phyloP scores from a whole-genome alignment of 2,113 vertebrate species.

The Ictidomys tridecemlineatus region DNA sequence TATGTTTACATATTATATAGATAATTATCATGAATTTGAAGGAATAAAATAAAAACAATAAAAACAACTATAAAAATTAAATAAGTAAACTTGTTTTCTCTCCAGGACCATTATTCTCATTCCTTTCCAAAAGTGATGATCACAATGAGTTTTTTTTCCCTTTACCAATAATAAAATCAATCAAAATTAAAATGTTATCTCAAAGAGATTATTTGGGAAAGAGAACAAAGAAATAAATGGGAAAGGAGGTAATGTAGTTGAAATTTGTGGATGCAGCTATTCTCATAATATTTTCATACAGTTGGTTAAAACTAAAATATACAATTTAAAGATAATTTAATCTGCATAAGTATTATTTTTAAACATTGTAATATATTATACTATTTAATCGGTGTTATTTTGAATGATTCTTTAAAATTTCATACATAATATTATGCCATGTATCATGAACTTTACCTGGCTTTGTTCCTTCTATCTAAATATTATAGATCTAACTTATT shows the following conservation, averaged over 20 bases:
- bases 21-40: neutral
- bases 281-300: too few species aligned
- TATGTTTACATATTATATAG: neutral
- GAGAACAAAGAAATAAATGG: too few species aligned
- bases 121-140: neutral
- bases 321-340: too few species aligned
- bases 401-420: neutral
- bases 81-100: neutral
- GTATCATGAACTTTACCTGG: neutral
- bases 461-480: neutral
- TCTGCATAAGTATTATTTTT: too few species aligned
- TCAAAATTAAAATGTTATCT: neutral
- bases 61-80: neutral
- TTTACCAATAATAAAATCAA: neutral
- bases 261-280: too few species aligned
- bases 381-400: neutral
- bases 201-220: too few species aligned
- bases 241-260: too few species aligned
- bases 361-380: neutral
- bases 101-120: neutral
- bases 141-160: neutral
- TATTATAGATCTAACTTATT: neutral
- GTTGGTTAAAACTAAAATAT: too few species aligned
- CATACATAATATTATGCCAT: neutral
- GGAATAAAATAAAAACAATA: neutral